phyloP scores from a whole-genome alignment of 1,140 invertebrate species.

The Meloidogyne floridensis region DNA sequence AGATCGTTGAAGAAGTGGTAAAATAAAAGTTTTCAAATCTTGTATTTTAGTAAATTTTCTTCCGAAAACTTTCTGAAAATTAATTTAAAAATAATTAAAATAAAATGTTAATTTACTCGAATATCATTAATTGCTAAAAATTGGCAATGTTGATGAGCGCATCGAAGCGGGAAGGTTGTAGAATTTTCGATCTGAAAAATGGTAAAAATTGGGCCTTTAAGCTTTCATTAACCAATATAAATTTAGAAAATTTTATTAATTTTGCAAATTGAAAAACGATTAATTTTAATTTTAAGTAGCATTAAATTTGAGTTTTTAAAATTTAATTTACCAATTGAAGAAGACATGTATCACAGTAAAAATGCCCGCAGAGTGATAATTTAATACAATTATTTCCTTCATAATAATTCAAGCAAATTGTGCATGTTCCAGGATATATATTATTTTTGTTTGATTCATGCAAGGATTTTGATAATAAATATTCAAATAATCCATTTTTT shows the following conservation, averaged over 20 bases:
- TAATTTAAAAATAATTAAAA: neutral
- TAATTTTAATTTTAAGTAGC: too few species aligned
- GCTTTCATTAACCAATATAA: too few species aligned
- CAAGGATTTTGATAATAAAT: neutral
- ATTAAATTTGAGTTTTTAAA: neutral
- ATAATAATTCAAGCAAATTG: conserved; percentile 3
- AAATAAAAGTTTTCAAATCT: neutral
- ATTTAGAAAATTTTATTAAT: too few species aligned
- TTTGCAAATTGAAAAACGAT: too few species aligned
- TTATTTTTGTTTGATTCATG: neutral
- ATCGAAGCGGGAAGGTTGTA: neutral
- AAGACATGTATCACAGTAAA: neutral
- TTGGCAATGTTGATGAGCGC: neutral
- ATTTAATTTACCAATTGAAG: neutral
- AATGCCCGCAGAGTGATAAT: neutral
- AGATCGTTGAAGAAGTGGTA: neutral
- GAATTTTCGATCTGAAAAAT: neutral
- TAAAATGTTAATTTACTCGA: neutral
- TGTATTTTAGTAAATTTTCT: neutral
- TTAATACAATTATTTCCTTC: neutral
- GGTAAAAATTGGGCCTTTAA: too few species aligned
- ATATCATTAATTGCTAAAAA: neutral
- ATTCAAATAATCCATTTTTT: neutral
- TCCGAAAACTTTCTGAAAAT: neutral
- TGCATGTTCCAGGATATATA: neutral